Base-by-base conservation (phyloP, 2,113 vertebrate genomes). In the Rattus rattus region DNA sequence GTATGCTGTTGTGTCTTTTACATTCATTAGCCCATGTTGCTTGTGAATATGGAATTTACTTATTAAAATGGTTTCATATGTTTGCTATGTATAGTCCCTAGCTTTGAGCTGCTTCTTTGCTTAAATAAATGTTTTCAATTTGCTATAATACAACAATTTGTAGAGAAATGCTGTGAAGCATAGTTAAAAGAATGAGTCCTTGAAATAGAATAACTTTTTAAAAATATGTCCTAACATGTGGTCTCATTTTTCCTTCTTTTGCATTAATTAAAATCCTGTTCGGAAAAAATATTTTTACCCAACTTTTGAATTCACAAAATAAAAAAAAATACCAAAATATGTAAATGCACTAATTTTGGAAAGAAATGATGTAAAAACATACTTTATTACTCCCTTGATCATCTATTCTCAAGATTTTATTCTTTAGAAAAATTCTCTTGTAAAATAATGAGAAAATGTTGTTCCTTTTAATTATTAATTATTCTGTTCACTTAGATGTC, bases 121-220 rank as follows among this genome's bases (percentile, higher is more conserved):
- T 98, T 98, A 98, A 98, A 98, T 98, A 98, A 98, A 97, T 98
- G 98, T 98, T 99, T 98, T 98, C 96, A 98, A 98, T 98, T 98
- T 98, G 75, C 93, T 97, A 88, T 93, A 98, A 98, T 97, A 98
- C 94, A 98, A 97, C 94, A 98, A 98, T 98, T 98, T 98, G 94
- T 97, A 98, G 94, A 98, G 96, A 96, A 98, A 96, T 97, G 97
- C 96, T 98, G 97, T 98, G 98, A 99, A 98, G 97, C 96, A 95
- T 95, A 97, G 94, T 97, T 98, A 97, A 98, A 98, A 98, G 98
- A 98, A 98, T 95, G 92, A 97, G 80, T 96, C 97, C 84, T 98
- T 98, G 97, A 98, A 98, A 98, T 98, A 98, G 98, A 98, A 98
- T 97, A 92, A 90, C 72, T 97, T 98, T 98, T 97, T 88, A 98